Evolutionary conservation across 2,797 vertebrate genomes (phyloP), one percentile per base, ranked within the genome.

Genomic region (Pseudomugil gertrudae): DNA sequence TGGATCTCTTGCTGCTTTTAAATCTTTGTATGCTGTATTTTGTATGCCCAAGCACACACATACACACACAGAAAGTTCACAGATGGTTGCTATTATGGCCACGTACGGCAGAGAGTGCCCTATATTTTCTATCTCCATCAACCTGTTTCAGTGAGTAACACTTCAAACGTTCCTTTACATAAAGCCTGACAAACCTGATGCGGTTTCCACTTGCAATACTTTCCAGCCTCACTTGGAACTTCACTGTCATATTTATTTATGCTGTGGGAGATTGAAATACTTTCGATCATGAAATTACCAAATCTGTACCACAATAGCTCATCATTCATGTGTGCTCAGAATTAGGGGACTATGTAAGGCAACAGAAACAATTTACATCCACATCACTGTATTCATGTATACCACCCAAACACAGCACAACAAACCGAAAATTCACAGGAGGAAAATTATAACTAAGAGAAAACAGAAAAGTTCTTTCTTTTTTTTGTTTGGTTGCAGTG

Each of bases 11-110:
- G 63, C 71, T 87, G 78, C 84, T 72, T 74, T 90, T 87, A 84
- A 92, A 88, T 86, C 66, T 86, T 63, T 74, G 64, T 55, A 69
- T 75, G 68, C 51, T 71, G 70, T 17, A 69, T 79, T 84, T 70
- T 74, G 61, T 80, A 72, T 62, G 63, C 61, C 40, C 21, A 26
- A n/a, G 40, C 63, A 26, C 47, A 73, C 21, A 53, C 10, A 47
- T 33, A 67, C 56, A 62, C 56, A 65, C 33, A 15, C 4, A 52
- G 33, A 79, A 76, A 73, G 80, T 78, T 87, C 80, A 84, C 93
- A 94, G 90, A 91, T 94, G 92, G 85, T 89, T 89, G 83, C 80
- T n/a, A 93, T 94, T 95, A 93, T 19, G 57, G 83, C 70, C 76
- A 79, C 87, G 88, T 88, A 87, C 53, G 59, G 78, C 74, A 68